phyloP scores from a whole-genome alignment of 2,797 vertebrate species.

The Sebastes melanostomus region DNA sequence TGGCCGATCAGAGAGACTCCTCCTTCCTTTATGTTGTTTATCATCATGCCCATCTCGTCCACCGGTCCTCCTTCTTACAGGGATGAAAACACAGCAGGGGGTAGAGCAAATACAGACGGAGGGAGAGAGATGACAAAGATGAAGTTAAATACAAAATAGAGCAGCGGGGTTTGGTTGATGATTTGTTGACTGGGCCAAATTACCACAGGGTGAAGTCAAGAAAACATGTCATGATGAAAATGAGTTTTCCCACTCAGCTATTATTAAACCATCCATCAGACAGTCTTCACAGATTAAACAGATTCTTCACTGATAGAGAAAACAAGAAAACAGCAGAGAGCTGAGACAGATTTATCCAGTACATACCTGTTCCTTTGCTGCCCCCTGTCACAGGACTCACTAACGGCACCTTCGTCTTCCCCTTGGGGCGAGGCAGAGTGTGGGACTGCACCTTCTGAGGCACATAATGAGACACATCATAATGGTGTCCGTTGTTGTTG shows the following conservation, averaged over 20 bases:
- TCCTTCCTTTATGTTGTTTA: slow-evolving; percentile 88
- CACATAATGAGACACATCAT: neutral
- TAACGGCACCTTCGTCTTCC: slow-evolving; percentile 52
- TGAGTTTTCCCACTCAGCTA: neutral
- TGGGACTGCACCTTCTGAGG: slow-evolving; percentile 76
- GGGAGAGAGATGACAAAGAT: neutral
- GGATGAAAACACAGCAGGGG: neutral
- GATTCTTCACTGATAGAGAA: neutral
- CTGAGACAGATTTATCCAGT: neutral
- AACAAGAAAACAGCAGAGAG: neutral
- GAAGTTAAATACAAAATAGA: neutral
- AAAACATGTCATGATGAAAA: neutral
- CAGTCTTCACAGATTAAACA: neutral
- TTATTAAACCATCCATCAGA: slow-evolving; percentile 34
- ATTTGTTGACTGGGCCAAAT: neutral
- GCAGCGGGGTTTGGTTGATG: neutral
- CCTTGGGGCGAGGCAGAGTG: slow-evolving; percentile 79
- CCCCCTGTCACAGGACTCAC: slow-evolving; percentile 62
- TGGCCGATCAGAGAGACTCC: slow-evolving; percentile 90
- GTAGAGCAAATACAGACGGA: neutral
- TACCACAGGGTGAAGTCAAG: neutral
- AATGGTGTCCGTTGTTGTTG: neutral
- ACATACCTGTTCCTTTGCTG: slow-evolving; percentile 76
- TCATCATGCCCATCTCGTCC: slow-evolving; percentile 88
- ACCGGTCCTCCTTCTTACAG: slow-evolving; percentile 59